Conservation (phyloP, 1,140 invertebrate genomes). For the Acromyrmex heyeri region DNA sequence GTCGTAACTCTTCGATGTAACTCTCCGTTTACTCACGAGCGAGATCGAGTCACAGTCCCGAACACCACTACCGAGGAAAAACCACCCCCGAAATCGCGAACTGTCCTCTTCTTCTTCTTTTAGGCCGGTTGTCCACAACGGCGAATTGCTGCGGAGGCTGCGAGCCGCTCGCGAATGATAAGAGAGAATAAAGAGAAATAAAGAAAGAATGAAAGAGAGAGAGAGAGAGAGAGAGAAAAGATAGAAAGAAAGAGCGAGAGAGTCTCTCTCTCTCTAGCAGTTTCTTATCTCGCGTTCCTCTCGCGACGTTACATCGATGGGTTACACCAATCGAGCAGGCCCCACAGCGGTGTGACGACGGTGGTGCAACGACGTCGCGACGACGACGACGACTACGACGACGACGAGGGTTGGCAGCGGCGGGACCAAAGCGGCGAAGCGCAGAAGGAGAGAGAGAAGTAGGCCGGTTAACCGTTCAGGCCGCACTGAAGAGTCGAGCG, state of each 20-base stretch:
- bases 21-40: conserved; percentile 1
- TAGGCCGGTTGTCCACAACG: conserved; percentile 54
- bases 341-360: conserved; percentile 54
- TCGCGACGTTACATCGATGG: conserved; percentile 36
- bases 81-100: conserved; percentile 6
- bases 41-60: conserved; percentile 35
- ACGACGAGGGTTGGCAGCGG: conserved; percentile 47
- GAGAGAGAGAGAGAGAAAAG: conserved; percentile 3
- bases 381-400: conserved; percentile 18
- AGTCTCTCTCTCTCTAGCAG: conserved; percentile 17
- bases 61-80: conserved; percentile 13
- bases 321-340: background rate
- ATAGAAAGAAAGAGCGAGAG: conserved; percentile 27
- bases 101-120: conserved; percentile 19
- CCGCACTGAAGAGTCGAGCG: conserved; percentile 82
- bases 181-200: conserved; percentile 31
- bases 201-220: conserved; percentile 12
- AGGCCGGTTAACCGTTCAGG: conserved; percentile 86
- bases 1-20: background rate
- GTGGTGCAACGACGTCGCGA: conserved; percentile 41
- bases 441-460: conserved; percentile 73
- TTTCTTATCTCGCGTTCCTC: conserved; percentile 50
- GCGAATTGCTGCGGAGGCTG: conserved; percentile 38
- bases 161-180: conserved; percentile 27
- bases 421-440: conserved; percentile 39